Percentiles rank a stretch among this genome's conserved stretches.
These are phyloP conservation scores for Grammomys surdaster DNA, from an alignment of 2,113 vertebrate species.

Conservation along the genomic window DNA sequence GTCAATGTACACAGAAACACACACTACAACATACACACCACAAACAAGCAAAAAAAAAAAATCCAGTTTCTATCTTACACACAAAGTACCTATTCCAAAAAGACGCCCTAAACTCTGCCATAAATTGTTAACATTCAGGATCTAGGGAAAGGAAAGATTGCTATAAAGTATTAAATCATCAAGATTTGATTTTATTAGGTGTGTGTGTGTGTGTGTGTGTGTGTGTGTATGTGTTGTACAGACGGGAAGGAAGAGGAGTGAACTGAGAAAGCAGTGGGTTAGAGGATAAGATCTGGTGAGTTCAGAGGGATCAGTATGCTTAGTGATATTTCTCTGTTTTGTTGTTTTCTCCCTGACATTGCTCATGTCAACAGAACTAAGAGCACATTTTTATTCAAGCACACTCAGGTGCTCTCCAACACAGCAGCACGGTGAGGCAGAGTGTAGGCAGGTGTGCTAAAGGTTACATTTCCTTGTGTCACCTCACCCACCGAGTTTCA, in stretches of 20 bases:
- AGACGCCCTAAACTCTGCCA: not conserved
- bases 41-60: conserved; percentile 5
- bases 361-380: not conserved
- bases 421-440: not conserved
- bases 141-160: not conserved
- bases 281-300: not conserved
- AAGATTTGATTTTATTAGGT: not conserved
- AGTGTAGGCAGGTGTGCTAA: not conserved
- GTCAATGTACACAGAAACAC: too few relatives aligned
- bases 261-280: conserved; percentile 73
- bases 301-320: not conserved
- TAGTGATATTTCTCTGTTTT: not conserved
- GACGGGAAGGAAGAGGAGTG: conserved; percentile 85
- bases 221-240: not conserved
- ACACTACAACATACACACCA: not conserved
- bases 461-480: not conserved
- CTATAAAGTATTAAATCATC: not conserved
- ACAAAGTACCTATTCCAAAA: not conserved
- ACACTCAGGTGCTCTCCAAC: not conserved
- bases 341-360: not conserved
- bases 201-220: not conserved
- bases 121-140: not conserved
- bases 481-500: not conserved
- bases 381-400: not conserved
- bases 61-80: not conserved